A percentile compares a stretch with the other conserved stretches of the same genome.
Conservation (phyloP, 2,888 invertebrate species). For the Apomyelois bistriatella region DNA sequence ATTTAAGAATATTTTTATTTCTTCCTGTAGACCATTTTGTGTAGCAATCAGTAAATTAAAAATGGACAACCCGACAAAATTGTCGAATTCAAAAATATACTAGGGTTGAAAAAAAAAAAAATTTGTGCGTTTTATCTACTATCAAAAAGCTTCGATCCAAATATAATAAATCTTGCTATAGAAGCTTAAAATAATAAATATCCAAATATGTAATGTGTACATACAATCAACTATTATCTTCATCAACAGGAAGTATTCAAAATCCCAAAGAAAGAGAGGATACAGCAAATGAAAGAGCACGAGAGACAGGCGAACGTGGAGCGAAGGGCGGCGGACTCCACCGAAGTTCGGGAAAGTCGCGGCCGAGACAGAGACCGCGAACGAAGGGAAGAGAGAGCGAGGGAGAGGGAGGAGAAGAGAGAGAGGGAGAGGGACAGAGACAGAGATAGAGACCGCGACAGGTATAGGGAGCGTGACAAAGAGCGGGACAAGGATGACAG, state of each 20-base stretch:
- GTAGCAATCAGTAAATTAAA: too few species aligned
- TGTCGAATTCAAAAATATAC: too few species aligned
- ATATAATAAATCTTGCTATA: too few species aligned
- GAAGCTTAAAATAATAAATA: too few species aligned
- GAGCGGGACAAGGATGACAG: conserved; percentile 54
- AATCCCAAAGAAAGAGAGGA: conserved; percentile 95
- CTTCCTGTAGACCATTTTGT: too few species aligned
- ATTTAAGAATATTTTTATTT: too few species aligned
- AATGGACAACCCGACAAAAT: too few species aligned
- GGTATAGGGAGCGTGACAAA: conserved; percentile 42
- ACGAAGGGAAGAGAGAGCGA: conserved; percentile 39
- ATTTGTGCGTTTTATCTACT: too few species aligned
- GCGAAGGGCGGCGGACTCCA: conserved; percentile 67
- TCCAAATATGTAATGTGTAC: too few species aligned
- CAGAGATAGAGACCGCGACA: conserved; percentile 38
- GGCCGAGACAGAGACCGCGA: conserved; percentile 46
- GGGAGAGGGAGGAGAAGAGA: conserved; percentile 41
- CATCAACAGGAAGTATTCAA: conserved; percentile 84
- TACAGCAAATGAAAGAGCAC: conserved; percentile 97
- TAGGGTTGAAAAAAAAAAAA: too few species aligned
- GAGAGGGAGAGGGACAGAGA: conserved; percentile 51
- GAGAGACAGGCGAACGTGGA: conserved; percentile 92
- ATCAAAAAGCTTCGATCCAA: too few species aligned
- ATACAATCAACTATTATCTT: neutral
- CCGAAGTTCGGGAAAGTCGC: conserved; percentile 58